Percentiles rank a stretch among this genome's conserved stretches.
phyloP scores from a whole-genome alignment of 2,113 vertebrate genomes.

The Erinaceus europaeus region DNA sequence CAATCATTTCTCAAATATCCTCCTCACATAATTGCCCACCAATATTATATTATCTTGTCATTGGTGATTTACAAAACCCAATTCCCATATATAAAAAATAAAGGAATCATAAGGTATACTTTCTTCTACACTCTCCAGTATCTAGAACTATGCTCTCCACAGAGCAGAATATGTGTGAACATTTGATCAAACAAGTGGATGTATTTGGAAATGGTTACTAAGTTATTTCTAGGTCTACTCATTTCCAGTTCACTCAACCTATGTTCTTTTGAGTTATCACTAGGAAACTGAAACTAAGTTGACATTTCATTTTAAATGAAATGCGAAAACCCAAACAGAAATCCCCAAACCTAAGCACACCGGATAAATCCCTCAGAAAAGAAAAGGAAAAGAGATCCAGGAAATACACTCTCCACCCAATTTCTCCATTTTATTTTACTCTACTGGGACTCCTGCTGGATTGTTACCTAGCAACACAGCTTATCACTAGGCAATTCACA shows the following conservation, averaged over 20 bases:
- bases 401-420: constrained; percentile 66
- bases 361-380: neutral
- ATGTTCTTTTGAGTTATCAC: neutral
- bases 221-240: neutral
- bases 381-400: neutral
- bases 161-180: no score
- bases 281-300: neutral
- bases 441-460: constrained; percentile 75
- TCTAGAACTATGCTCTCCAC: no score
- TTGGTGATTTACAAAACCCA: no score
- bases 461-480: constrained; percentile 86
- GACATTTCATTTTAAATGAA: neutral
- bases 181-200: no score
- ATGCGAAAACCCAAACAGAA: neutral
- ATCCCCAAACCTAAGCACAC: neutral
- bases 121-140: no score
- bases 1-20: no score
- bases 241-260: neutral
- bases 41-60: no score
- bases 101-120: no score
- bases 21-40: no score
- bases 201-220: no score
- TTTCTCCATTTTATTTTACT: constrained; percentile 52
- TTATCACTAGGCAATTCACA: constrained; percentile 81
- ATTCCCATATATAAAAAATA: no score